Percentiles rank a stretch among this genome's conserved stretches.
These are phyloP conservation scores for Rousettus leschenaultii DNA, from an alignment of 2,113 vertebrate species.

Conservation along the genomic window DNA sequence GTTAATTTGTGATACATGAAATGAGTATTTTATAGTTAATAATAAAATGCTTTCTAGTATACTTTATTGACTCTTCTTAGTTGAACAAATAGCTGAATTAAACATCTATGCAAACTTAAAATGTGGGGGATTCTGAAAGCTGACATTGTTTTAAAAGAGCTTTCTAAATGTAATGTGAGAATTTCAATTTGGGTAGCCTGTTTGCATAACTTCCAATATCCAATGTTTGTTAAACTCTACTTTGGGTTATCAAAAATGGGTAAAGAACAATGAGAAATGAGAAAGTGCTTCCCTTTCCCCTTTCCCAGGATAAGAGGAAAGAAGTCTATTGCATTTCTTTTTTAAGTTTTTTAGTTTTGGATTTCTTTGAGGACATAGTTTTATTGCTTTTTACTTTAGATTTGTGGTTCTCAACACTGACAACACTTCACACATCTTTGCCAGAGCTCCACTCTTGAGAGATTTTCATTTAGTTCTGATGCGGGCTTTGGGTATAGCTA, in stretches of 20 bases:
- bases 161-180: conserved; percentile 36
- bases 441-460: not conserved
- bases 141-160: conserved; percentile 24
- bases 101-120: conserved; percentile 79
- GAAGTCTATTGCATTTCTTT: not conserved
- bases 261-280: conserved; percentile 53
- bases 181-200: conserved; percentile 25
- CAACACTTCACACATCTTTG: conserved; percentile 8
- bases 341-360: conserved; percentile 23
- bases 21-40: conserved; percentile 50
- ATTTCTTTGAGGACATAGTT: conserved; percentile 14
- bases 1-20: conserved; percentile 34
- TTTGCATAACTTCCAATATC: conserved; percentile 31
- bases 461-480: not conserved
- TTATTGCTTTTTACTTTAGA: conserved; percentile 28
- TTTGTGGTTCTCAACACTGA: conserved; percentile 20
- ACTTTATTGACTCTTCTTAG: conserved; percentile 51
- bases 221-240: not conserved
- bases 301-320: conserved; percentile 13
- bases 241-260: not conserved
- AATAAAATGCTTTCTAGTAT: conserved; percentile 58
- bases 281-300: not conserved
- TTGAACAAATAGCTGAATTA: conserved; percentile 71
- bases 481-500: not conserved
- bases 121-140: not conserved